Conservation (phyloP, 1,140 invertebrate genomes). For the Drosophila oshimai region DNA sequence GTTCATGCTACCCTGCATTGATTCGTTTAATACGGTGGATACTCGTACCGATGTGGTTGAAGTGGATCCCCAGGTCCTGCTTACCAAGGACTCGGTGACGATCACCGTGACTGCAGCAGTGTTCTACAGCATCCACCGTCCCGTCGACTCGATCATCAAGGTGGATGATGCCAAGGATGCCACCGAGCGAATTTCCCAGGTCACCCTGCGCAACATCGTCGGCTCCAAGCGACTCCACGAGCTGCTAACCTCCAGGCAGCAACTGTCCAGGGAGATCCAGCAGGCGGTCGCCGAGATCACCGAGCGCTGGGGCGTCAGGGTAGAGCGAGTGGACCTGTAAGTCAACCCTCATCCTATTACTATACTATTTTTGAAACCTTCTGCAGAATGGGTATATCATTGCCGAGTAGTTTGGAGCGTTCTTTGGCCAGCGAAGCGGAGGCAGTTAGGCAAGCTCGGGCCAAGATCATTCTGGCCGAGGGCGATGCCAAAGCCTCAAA, state of each 20-base stretch:
- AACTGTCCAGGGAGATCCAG: conserved; percentile 42
- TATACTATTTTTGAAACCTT: too few species aligned
- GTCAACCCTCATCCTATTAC: background rate
- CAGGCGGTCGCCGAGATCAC: conserved; percentile 50
- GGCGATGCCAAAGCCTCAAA: conserved; percentile 94
- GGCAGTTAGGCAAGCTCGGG: conserved; percentile 86
- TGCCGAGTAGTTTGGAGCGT: conserved; percentile 91
- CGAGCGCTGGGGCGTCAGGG: conserved; percentile 94
- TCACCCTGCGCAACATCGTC: conserved; percentile 88
- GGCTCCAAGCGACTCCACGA: conserved; percentile 88
- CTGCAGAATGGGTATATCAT: conserved; percentile 91
- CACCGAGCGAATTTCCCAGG: conserved; percentile 85
- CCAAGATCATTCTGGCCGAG: conserved; percentile 91
- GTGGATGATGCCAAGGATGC: conserved; percentile 90
- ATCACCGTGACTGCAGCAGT: conserved; percentile 90
- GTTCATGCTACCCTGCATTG: conserved; percentile 90
- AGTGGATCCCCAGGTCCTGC: conserved; percentile 87
- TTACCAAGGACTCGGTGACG: conserved; percentile 90
- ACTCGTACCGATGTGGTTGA: conserved; percentile 89
- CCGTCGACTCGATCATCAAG: conserved; percentile 90
- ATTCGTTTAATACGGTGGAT: conserved; percentile 88
- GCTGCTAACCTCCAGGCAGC: conserved; percentile 83
- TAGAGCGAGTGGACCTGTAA: conserved; percentile 97
- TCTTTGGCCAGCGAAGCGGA: conserved; percentile 94
- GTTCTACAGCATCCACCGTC: conserved; percentile 89